These are phyloP conservation scores for Acheta domesticus DNA, from an alignment of 2,888 invertebrate genomes.

Conservation along the genomic window DNA sequence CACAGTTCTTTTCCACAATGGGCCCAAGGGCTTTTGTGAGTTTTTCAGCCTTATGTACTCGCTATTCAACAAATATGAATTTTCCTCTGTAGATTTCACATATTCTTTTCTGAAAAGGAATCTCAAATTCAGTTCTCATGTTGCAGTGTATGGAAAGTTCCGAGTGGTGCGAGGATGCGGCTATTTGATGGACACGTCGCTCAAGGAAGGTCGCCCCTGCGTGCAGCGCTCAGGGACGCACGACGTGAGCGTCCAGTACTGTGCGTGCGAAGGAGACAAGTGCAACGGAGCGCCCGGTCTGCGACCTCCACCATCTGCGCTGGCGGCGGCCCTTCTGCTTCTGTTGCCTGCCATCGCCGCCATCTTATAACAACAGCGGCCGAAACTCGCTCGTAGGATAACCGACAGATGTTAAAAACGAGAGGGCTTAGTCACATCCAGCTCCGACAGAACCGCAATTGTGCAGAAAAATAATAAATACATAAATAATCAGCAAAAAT, in stretches of 20 bases:
- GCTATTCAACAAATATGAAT: no score
- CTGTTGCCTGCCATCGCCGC: conserved; percentile 20
- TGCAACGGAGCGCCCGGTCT: conserved; percentile 59
- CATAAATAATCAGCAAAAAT: conserved; percentile 24
- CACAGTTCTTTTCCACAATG: no score
- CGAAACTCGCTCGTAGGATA: neutral
- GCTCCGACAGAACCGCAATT: conserved; percentile 4
- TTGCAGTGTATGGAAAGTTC: conserved; percentile 69
- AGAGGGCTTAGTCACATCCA: neutral
- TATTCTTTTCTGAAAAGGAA: conserved; percentile 12
- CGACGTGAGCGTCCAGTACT: conserved; percentile 70
- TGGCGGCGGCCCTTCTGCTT: neutral
- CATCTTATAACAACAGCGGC: conserved; percentile 30
- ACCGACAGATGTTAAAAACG: neutral
- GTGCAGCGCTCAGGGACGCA: conserved; percentile 68
- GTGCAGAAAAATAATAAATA: conserved; percentile 19
- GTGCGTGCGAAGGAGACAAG: conserved; percentile 71
- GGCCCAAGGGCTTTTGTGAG: no score
- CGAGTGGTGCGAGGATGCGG: conserved; percentile 80
- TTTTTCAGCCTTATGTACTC: no score
- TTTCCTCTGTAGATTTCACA: no score
- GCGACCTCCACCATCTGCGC: neutral
- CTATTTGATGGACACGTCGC: conserved; percentile 62
- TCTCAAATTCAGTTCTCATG: conserved; percentile 4
- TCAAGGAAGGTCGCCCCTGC: conserved; percentile 56